Percentiles rank a stretch among this genome's conserved stretches.
Evolutionary conservation across 1,140 invertebrate genomes (phyloP).

Genomic region (Kradibia gibbosae): DNA sequence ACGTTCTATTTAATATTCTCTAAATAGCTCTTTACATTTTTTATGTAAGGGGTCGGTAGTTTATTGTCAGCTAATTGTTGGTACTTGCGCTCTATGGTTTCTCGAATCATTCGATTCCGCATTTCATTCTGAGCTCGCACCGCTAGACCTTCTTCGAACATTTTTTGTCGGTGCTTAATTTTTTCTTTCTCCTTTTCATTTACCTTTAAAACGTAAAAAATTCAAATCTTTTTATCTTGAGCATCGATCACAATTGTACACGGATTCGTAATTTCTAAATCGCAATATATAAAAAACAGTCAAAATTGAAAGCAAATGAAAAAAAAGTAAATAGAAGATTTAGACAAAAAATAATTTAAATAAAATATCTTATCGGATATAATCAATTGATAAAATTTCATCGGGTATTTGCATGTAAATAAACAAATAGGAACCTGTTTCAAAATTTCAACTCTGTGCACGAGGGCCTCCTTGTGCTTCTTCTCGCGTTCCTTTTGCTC

Average conservation of each 20-base stretch:
- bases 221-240: no score
- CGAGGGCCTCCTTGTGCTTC: constrained; percentile 60
- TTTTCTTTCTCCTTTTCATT: constrained; percentile 79
- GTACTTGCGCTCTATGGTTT: constrained; percentile 76
- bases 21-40: constrained; percentile 67
- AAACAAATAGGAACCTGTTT: constrained; percentile 60
- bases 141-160: constrained; percentile 78
- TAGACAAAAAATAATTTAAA: no score
- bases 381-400: no score
- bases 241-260: no score
- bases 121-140: constrained; percentile 75
- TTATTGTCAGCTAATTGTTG: constrained; percentile 71
- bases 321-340: no score
- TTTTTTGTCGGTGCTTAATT: constrained; percentile 75
- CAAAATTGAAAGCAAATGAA: no score
- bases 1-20: constrained; percentile 60
- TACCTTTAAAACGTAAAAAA: constrained; percentile 72
- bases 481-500: constrained; percentile 68
- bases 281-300: no score
- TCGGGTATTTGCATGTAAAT: neutral
- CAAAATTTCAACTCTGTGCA: constrained; percentile 65
- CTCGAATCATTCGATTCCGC: constrained; percentile 73
- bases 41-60: constrained; percentile 67
- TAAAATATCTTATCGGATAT: no score
- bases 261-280: no score